Evolutionary conservation across 2,888 invertebrate species (phyloP).

Genomic region (Chalcis sispes): DNA sequence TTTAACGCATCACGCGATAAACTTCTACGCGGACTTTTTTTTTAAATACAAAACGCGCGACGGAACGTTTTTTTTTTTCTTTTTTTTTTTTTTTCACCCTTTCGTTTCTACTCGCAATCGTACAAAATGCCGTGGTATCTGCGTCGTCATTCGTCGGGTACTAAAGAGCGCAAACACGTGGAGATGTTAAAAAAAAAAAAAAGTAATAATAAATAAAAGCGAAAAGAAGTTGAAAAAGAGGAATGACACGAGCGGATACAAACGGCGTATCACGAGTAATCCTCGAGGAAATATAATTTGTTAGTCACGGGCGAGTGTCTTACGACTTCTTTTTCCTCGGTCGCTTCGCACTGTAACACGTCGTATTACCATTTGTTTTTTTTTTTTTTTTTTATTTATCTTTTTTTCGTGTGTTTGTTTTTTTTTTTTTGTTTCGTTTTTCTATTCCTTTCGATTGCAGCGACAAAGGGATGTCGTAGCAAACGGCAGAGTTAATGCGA

Average conservation of each 20-base stretch:
- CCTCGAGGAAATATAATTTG: conserved; percentile 62
- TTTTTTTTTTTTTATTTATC: too few species aligned
- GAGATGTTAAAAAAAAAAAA: too few species aligned
- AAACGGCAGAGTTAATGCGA: conserved; percentile 13
- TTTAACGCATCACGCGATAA: conserved; percentile 31
- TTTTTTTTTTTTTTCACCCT: background rate
- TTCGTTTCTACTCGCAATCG: background rate
- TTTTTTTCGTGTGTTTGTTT: background rate
- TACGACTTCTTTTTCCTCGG: conserved; percentile 67
- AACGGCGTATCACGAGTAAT: conserved; percentile 1
- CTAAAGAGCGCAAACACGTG: too few species aligned
- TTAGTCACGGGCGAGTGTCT: conserved; percentile 66
- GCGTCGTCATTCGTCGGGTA: background rate
- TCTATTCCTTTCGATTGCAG: too few species aligned
- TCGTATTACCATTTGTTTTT: too few species aligned
- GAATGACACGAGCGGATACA: background rate
- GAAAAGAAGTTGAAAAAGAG: background rate
- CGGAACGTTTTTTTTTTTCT: conserved; percentile 31
- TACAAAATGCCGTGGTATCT: background rate
- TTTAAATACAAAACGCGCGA: too few species aligned
- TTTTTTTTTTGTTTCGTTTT: background rate
- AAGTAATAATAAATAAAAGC: too few species aligned
- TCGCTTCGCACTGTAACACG: conserved; percentile 7
- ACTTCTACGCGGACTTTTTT: conserved; percentile 23
- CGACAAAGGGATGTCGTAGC: too few species aligned